Percentiles rank a stretch among this genome's conserved stretches.
These are phyloP conservation scores for Etia nguti DNA, from an alignment of 2,113 vertebrate species.

Conservation along the genomic window DNA sequence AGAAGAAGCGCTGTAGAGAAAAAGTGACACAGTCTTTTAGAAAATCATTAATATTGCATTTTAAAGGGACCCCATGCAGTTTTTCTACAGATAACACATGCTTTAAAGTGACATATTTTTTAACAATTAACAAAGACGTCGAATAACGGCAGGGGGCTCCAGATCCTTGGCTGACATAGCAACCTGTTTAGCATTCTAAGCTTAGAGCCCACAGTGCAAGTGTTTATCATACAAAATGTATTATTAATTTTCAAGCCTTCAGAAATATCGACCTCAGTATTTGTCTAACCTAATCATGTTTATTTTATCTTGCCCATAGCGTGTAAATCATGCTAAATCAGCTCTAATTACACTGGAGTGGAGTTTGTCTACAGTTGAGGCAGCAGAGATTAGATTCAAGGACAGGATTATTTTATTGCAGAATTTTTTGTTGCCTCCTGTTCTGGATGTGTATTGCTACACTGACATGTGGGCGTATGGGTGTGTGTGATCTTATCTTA, in stretches of 20 bases:
- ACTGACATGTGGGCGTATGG: conserved; percentile 10
- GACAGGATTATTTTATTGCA: conserved; percentile 42
- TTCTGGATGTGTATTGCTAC: not conserved
- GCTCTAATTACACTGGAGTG: conserved; percentile 65
- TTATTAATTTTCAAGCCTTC: conserved; percentile 72
- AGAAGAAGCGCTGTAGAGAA: not conserved
- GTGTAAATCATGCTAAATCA: conserved; percentile 71
- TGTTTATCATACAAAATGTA: conserved; percentile 64
- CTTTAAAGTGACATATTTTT: conserved; percentile 8
- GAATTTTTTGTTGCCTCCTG: conserved; percentile 16
- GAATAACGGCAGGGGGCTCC: conserved; percentile 51
- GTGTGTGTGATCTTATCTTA: conserved; percentile 51
- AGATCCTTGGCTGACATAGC: conserved; percentile 23
- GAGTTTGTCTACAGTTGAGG: conserved; percentile 46
- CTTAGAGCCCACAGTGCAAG: conserved; percentile 12
- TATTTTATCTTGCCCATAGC: conserved; percentile 63
- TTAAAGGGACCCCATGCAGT: not conserved
- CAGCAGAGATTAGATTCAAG: conserved; percentile 50
- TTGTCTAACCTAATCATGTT: conserved; percentile 71
- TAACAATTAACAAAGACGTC: conserved; percentile 27
- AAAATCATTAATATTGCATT: not conserved
- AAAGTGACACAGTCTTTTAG: not conserved
- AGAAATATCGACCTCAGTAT: conserved; percentile 71
- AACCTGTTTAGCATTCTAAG: conserved; percentile 39
- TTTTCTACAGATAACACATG: not conserved